Evolutionary conservation across 2,113 vertebrate genomes (phyloP), one percentile per base, ranked within the genome.

Genomic region (Thomomys bottae): DNA sequence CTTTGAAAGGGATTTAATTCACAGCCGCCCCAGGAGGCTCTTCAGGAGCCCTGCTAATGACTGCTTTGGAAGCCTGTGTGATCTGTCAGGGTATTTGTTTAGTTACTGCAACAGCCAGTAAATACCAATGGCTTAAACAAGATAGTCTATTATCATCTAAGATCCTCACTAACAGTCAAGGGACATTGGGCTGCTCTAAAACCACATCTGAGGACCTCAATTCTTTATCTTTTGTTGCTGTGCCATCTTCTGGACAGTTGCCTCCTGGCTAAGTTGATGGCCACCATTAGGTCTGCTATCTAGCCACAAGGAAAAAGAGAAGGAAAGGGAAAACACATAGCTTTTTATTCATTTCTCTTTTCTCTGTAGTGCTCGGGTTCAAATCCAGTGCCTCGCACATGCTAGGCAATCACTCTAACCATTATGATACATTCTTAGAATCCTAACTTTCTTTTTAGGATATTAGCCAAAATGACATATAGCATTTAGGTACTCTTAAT

Each of bases 1-100:
- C 68, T 85, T 63, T 71, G 79, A 77, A 77, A 95, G 70, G 12
- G 21, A 61, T 75, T 24, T 45, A 84, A 87, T 96, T 92, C 88
- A 79, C 64, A 91, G 88, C 68, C 89, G 30, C 75, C 68, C 61
- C 68, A 70, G 87, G 86, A 78, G 76, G 61, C 79, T 72, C 87
- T 83, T 83, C 76, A 80, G 84, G 88, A 42, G 3, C 72, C 42
- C 71, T 66, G 34, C 75, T 94, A 85, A 92, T 40, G 84, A 75
- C 36, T 59, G 80, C 32, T 84, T 83, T 89, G 76, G 80, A 89
- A 87, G 63, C 20, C 23, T 26, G 2, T 85, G 82, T 61, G n/a
- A 88, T 81, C 76, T 14, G 80, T 72, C 34, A 78, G 70, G 40
- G 32, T 57, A 71, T 73, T 42, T 23, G 23, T 84, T 84, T 86